Base-by-base conservation (phyloP, 2,888 invertebrate genomes). In the Cosmorhoe ocellata region DNA sequence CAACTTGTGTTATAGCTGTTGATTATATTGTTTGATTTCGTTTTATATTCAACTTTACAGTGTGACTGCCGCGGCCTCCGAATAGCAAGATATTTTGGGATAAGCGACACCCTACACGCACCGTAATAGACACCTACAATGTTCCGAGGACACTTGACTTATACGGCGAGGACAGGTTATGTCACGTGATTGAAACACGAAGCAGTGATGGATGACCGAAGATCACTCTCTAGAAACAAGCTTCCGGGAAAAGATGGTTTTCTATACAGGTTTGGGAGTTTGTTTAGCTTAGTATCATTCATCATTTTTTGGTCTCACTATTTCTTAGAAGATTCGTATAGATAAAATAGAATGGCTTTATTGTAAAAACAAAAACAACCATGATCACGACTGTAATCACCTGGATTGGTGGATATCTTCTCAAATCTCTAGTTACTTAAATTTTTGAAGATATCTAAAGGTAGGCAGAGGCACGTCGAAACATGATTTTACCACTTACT, bases 71-170 rank as follows among this genome's bases (percentile, higher is more conserved):
- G 61, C 60, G 61, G 50, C 58, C 59, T 72, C 71, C 79, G 79
- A 82, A 82, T 77, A 77, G 77, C 66, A 70, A 66, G 81, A 77
- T 86, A 87, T 86, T 84, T 81, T 79, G 79, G 82, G 71, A 66
- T 74, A 64, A 63, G 62, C 70, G 79, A 79, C 79, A 80, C 74
- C 78, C 75, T 71, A 80, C 73, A 67, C 77, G 69, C 69, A 61
- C 71, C 67, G 81, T 77, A 78, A 81, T 75, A 76, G 79, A 79
- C 73, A 79, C 80, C 72, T 63, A 70, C 74, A 71, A 70, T 66
- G 68, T 61, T 54, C 63, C 58, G 51, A 65, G 47, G 65, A 65
- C 76, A 75, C 79, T 73, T 81, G 76, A 78, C 84, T 81, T 79
- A 83, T 83, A 84, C 76, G 81, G 84, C 67, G 79, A 67, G 74